A percentile compares a stretch with the other conserved stretches of the same genome.
Conservation (phyloP, 2,113 vertebrate genomes). For the Opisthocomus hoazin region DNA sequence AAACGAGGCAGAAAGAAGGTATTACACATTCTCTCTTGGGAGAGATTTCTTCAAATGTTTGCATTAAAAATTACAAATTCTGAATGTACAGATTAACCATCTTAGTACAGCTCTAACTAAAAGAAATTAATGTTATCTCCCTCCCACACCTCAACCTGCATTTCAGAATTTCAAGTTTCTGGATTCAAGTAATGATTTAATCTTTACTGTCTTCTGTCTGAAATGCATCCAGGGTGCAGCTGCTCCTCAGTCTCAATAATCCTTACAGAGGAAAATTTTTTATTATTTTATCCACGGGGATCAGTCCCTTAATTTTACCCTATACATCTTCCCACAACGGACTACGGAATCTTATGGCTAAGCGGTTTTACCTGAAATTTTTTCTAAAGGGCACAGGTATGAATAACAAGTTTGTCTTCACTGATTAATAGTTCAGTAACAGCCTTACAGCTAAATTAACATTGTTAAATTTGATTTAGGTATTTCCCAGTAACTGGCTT, state of each 20-base stretch:
- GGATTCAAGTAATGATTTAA: neutral
- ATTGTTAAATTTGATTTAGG: neutral
- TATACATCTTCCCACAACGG: neutral
- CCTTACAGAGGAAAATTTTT: neutral
- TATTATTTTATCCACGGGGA: neutral
- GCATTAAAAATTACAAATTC: neutral
- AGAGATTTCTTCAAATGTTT: neutral
- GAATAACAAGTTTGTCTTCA: neutral
- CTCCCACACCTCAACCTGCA: neutral
- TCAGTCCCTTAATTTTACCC: neutral
- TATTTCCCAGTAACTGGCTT: neutral
- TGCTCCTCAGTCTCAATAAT: neutral
- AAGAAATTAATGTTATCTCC: neutral
- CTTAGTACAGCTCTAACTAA: neutral
- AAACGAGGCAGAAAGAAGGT: neutral
- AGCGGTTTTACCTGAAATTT: neutral
- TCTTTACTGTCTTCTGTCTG: neutral
- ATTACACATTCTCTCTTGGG: neutral
- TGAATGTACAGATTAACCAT: neutral
- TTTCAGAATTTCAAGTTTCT: neutral
- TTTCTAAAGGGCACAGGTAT: neutral
- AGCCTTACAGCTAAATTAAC: neutral
- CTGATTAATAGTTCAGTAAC: neutral
- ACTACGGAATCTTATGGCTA: neutral
- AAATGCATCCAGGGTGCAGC: neutral